These are phyloP conservation scores for Drosophila arawakana DNA, from an alignment of 1,140 invertebrate genomes.

Conservation along the genomic window DNA sequence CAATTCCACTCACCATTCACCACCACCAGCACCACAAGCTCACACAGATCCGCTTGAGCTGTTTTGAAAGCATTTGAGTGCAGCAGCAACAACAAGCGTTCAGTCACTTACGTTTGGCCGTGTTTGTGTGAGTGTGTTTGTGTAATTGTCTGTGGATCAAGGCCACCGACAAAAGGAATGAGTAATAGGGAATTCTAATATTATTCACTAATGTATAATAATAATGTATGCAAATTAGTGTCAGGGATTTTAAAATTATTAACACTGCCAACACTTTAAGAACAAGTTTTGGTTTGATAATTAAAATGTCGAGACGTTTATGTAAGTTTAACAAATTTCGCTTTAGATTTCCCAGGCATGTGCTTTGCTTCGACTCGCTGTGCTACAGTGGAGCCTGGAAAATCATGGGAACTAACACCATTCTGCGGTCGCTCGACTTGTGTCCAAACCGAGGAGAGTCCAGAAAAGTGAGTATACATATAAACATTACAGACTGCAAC, in stretches of 20 bases:
- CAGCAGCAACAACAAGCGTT: not conserved
- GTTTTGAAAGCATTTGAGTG: constrained; percentile 20
- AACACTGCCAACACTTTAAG: too few species aligned
- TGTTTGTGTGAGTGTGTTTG: not conserved
- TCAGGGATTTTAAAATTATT: not conserved
- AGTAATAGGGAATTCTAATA: not conserved
- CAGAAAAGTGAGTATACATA: constrained; percentile 83
- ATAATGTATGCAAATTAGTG: not conserved
- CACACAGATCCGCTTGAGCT: constrained; percentile 23
- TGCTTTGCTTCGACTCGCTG: constrained; percentile 96
- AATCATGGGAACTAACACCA: constrained; percentile 92
- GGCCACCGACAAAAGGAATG: not conserved
- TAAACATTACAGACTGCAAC: not conserved
- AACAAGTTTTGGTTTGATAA: not conserved
- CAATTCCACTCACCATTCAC: not conserved
- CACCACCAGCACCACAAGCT: not conserved
- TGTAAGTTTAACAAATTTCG: not conserved
- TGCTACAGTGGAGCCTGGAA: constrained; percentile 92
- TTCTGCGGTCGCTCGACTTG: constrained; percentile 95
- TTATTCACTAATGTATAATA: not conserved
- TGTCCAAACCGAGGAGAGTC: constrained; percentile 90
- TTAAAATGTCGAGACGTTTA: not conserved
- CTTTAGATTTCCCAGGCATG: constrained; percentile 93
- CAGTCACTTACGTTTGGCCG: not conserved
- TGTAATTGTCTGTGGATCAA: not conserved